Conservation (phyloP, 2,113 vertebrate genomes). For the Typhlomys cinereus region DNA sequence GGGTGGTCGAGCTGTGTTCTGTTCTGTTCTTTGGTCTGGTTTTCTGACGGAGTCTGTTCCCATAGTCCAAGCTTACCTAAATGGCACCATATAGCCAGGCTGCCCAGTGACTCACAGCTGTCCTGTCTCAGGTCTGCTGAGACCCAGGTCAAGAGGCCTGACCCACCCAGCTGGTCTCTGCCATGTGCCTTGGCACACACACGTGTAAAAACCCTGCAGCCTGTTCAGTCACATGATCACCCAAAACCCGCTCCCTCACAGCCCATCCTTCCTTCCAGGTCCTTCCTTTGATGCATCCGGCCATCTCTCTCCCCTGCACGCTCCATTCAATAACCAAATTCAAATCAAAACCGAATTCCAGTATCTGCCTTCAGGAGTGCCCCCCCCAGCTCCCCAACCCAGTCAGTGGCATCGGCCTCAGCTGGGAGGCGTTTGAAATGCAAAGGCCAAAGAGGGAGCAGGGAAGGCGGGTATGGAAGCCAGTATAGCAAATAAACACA, state of each 20-base stretch:
- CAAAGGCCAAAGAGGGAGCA: background rate
- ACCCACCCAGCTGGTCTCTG: background rate
- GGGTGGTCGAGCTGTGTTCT: too few species aligned
- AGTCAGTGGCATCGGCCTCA: slow-evolving; percentile 26
- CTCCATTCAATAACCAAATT: slow-evolving; percentile 71
- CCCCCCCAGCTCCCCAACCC: background rate
- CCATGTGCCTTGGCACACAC: background rate
- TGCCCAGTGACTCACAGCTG: background rate
- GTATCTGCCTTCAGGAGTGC: slow-evolving; percentile 61
- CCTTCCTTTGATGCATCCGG: slow-evolving; percentile 17
- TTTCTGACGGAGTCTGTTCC: background rate
- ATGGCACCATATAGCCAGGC: background rate
- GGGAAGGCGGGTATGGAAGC: background rate
- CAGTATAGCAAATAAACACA: background rate
- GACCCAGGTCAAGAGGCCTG: background rate
- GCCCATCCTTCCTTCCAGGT: too few species aligned
- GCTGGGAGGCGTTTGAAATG: background rate
- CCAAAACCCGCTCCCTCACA: too few species aligned
- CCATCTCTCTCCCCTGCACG: slow-evolving; percentile 19
- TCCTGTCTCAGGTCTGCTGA: background rate
- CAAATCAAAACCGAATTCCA: slow-evolving; percentile 76
- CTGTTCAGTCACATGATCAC: background rate
- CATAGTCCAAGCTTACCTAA: background rate
- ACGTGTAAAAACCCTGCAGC: rapidly evolving
- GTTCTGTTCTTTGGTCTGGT: background rate